Evolutionary conservation across 1,140 invertebrate genomes (phyloP).

Genomic region (Colletes latitarsis): DNA sequence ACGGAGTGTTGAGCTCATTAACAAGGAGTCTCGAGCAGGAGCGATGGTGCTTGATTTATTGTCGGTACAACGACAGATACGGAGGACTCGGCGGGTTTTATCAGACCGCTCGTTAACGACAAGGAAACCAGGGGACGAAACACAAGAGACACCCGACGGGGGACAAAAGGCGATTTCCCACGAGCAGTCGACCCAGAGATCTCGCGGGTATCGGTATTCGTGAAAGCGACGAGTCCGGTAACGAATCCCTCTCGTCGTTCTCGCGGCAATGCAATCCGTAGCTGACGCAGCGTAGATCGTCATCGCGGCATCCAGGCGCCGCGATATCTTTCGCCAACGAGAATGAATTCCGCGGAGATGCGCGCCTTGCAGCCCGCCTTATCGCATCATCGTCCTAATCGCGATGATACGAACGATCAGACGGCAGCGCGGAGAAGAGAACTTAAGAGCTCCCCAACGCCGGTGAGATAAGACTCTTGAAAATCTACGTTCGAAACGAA

Average conservation of each 20-base stretch:
- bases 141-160: neutral
- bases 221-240: constrained; percentile 10
- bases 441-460: too few species aligned
- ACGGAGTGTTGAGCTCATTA: constrained; percentile 36
- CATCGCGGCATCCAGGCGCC: constrained; percentile 24
- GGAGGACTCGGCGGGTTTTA: constrained; percentile 30
- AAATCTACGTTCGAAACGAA: neutral
- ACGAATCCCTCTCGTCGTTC: constrained; percentile 24
- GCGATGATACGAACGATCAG: constrained; percentile 9
- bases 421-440: neutral
- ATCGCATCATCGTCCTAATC: constrained; percentile 35
- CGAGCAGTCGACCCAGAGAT: constrained; percentile 12
- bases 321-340: constrained; percentile 23
- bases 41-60: constrained; percentile 49
- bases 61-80: constrained; percentile 25
- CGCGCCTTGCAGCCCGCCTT: constrained; percentile 16
- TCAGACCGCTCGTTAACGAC: constrained; percentile 39
- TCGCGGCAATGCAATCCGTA: constrained; percentile 25
- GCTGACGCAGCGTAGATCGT: constrained; percentile 50
- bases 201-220: neutral
- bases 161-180: constrained; percentile 44
- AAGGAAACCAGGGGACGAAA: constrained; percentile 4
- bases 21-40: constrained; percentile 3
- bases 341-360: constrained; percentile 34
- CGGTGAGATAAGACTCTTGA: neutral